A percentile compares a stretch with the other conserved stretches of the same genome.
These are phyloP conservation scores for Valencia hispanica DNA, from an alignment of 2,797 vertebrate species.

Conservation along the genomic window DNA sequence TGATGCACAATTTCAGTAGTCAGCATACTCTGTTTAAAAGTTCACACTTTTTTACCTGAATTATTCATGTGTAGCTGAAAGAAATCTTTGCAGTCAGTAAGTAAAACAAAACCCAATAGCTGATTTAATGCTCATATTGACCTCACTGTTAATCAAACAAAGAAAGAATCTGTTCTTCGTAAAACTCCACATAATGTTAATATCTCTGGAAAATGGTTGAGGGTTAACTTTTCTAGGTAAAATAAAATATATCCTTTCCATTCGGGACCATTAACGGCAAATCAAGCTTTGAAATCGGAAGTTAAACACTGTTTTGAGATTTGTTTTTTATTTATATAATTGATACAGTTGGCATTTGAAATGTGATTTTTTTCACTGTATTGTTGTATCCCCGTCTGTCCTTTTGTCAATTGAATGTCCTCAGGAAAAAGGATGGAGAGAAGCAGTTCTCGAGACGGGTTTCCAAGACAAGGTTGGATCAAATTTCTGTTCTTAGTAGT, in stretches of 20 bases:
- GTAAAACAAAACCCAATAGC: too few relatives aligned
- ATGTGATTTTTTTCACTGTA: neutral
- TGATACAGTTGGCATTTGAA: neutral
- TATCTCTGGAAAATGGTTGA: too few relatives aligned
- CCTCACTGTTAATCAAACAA: too few relatives aligned
- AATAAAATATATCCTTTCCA: too few relatives aligned
- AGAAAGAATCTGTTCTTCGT: too few relatives aligned
- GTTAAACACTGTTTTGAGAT: too few relatives aligned
- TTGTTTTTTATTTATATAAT: neutral
- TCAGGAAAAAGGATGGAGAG: slow-evolving; percentile 96
- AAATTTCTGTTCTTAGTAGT: neutral
- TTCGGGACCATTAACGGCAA: too few relatives aligned
- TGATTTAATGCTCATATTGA: too few relatives aligned
- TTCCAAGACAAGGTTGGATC: slow-evolving; percentile 93
- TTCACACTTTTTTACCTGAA: neutral
- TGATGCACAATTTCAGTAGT: neutral
- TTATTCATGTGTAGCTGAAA: neutral
- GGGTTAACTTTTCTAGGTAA: too few relatives aligned
- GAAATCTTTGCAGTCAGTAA: neutral
- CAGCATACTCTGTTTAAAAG: too few relatives aligned
- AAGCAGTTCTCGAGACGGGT: slow-evolving; percentile 92
- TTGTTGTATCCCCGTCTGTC: slow-evolving; percentile 14
- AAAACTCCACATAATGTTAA: too few relatives aligned
- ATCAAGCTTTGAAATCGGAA: too few relatives aligned
- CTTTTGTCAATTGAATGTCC: slow-evolving; percentile 18